Percentiles rank a stretch among this genome's conserved stretches.
phyloP scores from a whole-genome alignment of 2,797 vertebrate genomes.

The Pitangus sulphuratus region DNA sequence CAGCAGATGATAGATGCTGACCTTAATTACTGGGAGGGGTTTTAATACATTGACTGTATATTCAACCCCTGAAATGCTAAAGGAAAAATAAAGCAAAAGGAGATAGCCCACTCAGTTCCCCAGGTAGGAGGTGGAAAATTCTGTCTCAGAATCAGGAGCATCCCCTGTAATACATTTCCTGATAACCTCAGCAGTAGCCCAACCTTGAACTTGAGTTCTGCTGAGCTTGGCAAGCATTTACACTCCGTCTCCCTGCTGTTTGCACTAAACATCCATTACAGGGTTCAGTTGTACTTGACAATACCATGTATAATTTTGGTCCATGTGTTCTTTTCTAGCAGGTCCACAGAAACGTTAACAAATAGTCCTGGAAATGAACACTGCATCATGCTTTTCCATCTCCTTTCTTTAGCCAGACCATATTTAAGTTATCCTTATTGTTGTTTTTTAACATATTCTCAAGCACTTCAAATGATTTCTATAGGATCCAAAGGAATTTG shows the following conservation, averaged over 20 bases:
- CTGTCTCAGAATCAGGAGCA: not conserved
- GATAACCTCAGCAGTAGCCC: not conserved
- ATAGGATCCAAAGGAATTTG: not conserved
- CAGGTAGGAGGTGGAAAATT: not conserved
- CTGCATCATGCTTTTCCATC: not conserved
- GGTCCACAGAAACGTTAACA: not conserved
- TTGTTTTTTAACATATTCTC: not conserved
- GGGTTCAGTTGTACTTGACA: not conserved
- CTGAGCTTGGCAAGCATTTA: not conserved
- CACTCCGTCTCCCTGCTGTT: not conserved
- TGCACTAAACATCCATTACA: not conserved
- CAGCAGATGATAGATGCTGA: not conserved
- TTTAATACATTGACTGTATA: not conserved
- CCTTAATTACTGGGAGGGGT: not conserved
- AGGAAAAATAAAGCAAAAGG: not conserved
- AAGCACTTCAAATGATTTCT: not conserved
- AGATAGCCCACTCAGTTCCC: not conserved
- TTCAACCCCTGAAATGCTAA: not conserved
- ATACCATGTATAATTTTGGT: not conserved
- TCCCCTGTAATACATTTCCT: not conserved
- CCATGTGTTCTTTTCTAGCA: not conserved
- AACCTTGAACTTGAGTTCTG: not conserved
- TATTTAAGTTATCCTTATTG: not conserved
- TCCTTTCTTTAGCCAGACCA: not conserved
- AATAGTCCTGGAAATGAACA: not conserved